phyloP scores from a whole-genome alignment of 1,140 invertebrate genomes.

The Leptonema lineaticorne region DNA sequence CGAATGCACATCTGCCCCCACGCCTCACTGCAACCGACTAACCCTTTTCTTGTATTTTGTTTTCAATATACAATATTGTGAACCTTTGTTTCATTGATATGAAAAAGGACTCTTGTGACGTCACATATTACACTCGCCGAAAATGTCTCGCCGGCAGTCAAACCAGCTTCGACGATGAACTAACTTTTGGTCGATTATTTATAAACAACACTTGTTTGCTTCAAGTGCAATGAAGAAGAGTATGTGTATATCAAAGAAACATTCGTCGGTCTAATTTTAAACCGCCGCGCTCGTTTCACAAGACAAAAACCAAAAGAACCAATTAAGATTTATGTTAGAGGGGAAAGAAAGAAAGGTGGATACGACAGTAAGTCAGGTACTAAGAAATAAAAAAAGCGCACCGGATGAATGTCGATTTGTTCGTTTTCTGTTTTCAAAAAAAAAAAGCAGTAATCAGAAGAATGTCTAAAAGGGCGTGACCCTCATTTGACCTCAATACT shows the following conservation, averaged over 20 bases:
- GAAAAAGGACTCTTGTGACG: neutral
- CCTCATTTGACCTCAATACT: neutral
- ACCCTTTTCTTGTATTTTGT: constrained; percentile 25
- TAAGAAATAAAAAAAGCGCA: constrained; percentile 14
- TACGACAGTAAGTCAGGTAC: constrained; percentile 32
- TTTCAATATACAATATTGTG: neutral
- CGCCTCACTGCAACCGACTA: constrained; percentile 7
- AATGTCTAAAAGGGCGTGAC: constrained; percentile 1
- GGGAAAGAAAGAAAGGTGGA: constrained; percentile 20
- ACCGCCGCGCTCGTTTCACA: constrained; percentile 29
- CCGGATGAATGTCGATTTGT: constrained; percentile 34
- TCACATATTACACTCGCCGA: neutral
- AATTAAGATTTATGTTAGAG: constrained; percentile 32
- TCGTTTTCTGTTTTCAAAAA: neutral
- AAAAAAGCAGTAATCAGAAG: too few relatives aligned
- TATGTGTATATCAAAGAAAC: constrained; percentile 13
- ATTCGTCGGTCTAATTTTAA: constrained; percentile 37
- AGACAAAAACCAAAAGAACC: constrained; percentile 41
- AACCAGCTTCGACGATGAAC: too few relatives aligned
- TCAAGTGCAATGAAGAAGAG: constrained; percentile 15
- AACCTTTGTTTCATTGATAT: constrained; percentile 19
- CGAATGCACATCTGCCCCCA: constrained; percentile 34
- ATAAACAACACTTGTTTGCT: constrained; percentile 20
- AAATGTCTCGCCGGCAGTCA: too few relatives aligned
- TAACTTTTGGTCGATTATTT: neutral